Percentiles rank a stretch among this genome's conserved stretches.
These are phyloP conservation scores for Augiades crinisus DNA, from an alignment of 2,888 invertebrate genomes.

Conservation along the genomic window DNA sequence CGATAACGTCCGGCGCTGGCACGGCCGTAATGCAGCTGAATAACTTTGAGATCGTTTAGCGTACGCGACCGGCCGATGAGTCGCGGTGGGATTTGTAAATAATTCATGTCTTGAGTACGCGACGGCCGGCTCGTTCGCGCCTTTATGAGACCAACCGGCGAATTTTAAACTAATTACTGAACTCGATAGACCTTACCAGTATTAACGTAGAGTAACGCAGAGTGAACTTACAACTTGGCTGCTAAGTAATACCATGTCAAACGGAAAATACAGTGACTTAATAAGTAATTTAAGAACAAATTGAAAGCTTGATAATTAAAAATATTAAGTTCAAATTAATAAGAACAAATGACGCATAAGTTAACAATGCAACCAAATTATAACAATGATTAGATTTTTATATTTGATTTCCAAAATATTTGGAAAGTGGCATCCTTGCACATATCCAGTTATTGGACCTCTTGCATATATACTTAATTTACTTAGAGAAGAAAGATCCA, in stretches of 20 bases:
- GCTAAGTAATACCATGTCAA: background rate
- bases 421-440: too few relatives aligned
- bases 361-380: too few relatives aligned
- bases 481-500: too few relatives aligned
- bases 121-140: conserved; percentile 32
- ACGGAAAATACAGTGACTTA: background rate
- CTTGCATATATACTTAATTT: too few relatives aligned
- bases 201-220: background rate
- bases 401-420: too few relatives aligned
- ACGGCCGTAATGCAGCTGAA: conserved; percentile 50
- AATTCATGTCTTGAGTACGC: conserved; percentile 38
- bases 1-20: conserved; percentile 46
- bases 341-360: too few relatives aligned
- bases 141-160: conserved; percentile 27
- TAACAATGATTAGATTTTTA: too few relatives aligned
- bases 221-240: too few relatives aligned
- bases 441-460: too few relatives aligned
- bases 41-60: conserved; percentile 48
- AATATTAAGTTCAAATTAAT: too few relatives aligned
- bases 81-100: conserved; percentile 65
- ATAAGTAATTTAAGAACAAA: too few relatives aligned
- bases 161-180: conserved; percentile 28
- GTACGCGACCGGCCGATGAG: conserved; percentile 47
- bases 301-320: too few relatives aligned
- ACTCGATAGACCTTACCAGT: conserved; percentile 2